Percentiles rank a stretch among this genome's conserved stretches.
Evolutionary conservation across 37 sponge, comb jelly and placozoan genomes (phyloP).

Genomic region (Ephydatia muelleri): DNA sequence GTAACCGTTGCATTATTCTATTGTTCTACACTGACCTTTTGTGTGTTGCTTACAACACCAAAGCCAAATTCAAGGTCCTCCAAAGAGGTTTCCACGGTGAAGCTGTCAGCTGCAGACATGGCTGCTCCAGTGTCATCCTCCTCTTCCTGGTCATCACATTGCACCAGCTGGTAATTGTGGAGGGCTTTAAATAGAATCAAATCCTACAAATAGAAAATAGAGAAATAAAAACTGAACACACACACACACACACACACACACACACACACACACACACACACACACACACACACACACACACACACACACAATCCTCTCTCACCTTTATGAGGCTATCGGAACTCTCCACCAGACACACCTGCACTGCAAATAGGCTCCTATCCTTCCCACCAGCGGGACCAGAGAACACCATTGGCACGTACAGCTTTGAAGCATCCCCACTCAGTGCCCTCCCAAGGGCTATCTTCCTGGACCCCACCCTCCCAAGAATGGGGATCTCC

Average conservation of each 20-base stretch:
- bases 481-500: not conserved
- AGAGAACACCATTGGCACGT: conserved; percentile 50
- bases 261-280: not conserved
- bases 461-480: not conserved
- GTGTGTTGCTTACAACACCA: conserved; percentile 37
- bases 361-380: conserved; percentile 16
- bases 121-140: not conserved
- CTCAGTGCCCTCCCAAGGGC: too few relatives aligned
- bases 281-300: not conserved
- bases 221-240: not conserved
- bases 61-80: conserved; percentile 73
- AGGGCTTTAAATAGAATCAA: conserved; percentile 27
- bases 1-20: not conserved
- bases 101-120: conserved; percentile 28
- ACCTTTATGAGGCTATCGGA: conserved; percentile 39
- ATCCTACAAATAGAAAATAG: conserved; percentile 16
- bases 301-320: too few relatives aligned
- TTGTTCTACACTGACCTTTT: conserved; percentile 32
- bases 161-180: conserved; percentile 22
- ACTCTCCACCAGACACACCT: conserved; percentile 64
- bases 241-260: not conserved
- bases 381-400: not conserved
- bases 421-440: conserved; percentile 3
- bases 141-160: conserved; percentile 41
- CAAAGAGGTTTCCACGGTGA: conserved; percentile 60